phyloP scores from a whole-genome alignment of 2,113 vertebrate species.

The Limnothrissa miodon region DNA sequence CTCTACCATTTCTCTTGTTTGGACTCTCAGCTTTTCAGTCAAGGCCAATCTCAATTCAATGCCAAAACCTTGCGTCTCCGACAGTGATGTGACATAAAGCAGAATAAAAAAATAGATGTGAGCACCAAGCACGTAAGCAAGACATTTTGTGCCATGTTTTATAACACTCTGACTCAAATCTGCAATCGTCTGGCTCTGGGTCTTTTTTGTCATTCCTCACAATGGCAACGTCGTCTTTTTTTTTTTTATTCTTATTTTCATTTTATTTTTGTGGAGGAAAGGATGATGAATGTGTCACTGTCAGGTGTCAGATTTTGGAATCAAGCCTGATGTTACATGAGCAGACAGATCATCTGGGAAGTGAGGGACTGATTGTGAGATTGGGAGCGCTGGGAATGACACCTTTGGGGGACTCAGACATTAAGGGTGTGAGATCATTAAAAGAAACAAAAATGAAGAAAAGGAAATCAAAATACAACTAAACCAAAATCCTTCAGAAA shows the following conservation, averaged over 20 bases:
- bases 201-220: neutral
- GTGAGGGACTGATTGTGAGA: neutral
- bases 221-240: neutral
- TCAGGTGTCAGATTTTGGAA: neutral
- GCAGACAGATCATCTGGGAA: neutral
- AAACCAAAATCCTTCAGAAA: neutral
- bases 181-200: neutral
- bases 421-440: neutral
- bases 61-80: neutral
- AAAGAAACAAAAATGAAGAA: neutral
- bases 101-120: neutral
- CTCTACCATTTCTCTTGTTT: neutral
- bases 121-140: neutral
- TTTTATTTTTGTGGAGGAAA: neutral
- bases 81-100: neutral
- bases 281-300: neutral
- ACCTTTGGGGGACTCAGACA: neutral
- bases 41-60: neutral
- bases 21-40: slow-evolving; percentile 1
- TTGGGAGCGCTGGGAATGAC: neutral
- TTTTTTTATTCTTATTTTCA: neutral
- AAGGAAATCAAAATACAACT: neutral
- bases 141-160: slow-evolving; percentile 1
- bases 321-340: neutral
- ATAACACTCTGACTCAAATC: neutral